A percentile compares a stretch with the other conserved stretches of the same genome.
These are phyloP conservation scores for Byasa hedistus DNA, from an alignment of 2,888 invertebrate species.

Conservation along the genomic window DNA sequence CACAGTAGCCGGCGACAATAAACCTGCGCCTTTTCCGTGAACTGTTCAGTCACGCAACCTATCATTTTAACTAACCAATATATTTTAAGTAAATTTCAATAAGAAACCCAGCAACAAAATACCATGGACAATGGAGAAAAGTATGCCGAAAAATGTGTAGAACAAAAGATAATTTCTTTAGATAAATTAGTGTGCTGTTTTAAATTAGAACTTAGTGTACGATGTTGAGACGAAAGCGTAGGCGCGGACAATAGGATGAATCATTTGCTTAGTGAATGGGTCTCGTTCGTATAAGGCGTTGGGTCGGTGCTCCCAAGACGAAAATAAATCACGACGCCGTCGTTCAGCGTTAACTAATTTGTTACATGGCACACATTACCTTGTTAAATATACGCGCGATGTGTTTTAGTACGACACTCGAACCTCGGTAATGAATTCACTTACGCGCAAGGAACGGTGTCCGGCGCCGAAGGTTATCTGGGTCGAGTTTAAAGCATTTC, in stretches of 20 bases:
- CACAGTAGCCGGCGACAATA: conserved; percentile 39
- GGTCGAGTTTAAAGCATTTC: conserved; percentile 61
- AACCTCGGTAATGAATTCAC: conserved; percentile 27
- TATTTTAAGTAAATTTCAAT: conserved; percentile 16
- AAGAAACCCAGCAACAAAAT: neutral
- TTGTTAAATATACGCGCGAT: conserved; percentile 35
- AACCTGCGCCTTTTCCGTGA: conserved; percentile 47
- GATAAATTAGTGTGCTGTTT: conserved; percentile 19
- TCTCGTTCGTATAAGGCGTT: conserved; percentile 51
- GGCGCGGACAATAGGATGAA: conserved; percentile 66
- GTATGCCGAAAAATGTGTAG: conserved; percentile 9
- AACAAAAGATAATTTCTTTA: conserved; percentile 19
- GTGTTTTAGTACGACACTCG: conserved; percentile 27
- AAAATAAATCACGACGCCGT: conserved; percentile 52
- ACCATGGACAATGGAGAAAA: conserved; percentile 21
- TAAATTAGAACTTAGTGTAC: conserved; percentile 23
- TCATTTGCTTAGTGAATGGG: conserved; percentile 64
- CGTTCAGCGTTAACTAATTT: conserved; percentile 34
- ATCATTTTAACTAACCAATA: conserved; percentile 18
- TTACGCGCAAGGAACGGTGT: conserved; percentile 47
- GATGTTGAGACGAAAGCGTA: conserved; percentile 41
- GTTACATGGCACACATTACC: conserved; percentile 35
- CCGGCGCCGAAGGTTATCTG: conserved; percentile 50
- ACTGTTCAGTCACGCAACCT: conserved; percentile 40
- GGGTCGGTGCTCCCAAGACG: conserved; percentile 62